Evolutionary conservation across 2,888 invertebrate genomes (phyloP).

Genomic region (Drosophila cognata): DNA sequence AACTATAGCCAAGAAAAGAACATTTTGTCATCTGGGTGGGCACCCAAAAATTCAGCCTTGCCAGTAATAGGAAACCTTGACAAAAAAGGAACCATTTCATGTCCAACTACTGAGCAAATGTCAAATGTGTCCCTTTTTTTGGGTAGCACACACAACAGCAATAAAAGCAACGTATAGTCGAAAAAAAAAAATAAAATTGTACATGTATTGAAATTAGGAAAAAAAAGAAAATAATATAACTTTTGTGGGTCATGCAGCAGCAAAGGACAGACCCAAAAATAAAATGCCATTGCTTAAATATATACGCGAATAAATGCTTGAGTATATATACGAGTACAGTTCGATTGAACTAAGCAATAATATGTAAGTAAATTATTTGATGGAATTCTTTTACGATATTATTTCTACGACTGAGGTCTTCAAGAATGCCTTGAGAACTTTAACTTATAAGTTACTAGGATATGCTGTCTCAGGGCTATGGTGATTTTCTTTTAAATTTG

Average conservation of each 20-base stretch:
- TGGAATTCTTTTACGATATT: constrained; percentile 1
- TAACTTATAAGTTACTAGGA: not conserved
- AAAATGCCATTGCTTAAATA: constrained; percentile 16
- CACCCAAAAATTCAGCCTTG: constrained; percentile 28
- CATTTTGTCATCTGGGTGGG: constrained; percentile 29
- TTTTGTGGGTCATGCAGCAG: constrained; percentile 33
- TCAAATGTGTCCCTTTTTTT: constrained; percentile 48
- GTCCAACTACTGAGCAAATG: constrained; percentile 43
- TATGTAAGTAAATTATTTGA: constrained; percentile 9
- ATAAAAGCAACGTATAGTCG: constrained; percentile 2
- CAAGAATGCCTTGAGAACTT: not conserved
- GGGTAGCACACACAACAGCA: constrained; percentile 22
- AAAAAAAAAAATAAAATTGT: constrained; percentile 6
- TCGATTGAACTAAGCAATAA: constrained; percentile 7
- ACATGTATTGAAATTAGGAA: constrained; percentile 39
- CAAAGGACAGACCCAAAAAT: constrained; percentile 26
- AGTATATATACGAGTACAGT: constrained; percentile 15
- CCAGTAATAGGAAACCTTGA: constrained; percentile 11
- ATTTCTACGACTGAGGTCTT: constrained; percentile 1
- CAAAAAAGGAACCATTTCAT: constrained; percentile 26
- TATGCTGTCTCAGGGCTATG: not conserved
- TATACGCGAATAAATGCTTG: constrained; percentile 2
- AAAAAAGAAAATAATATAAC: constrained; percentile 6
- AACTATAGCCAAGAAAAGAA: constrained; percentile 28
- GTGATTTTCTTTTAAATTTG: not conserved